These are phyloP conservation scores for Equus quagga DNA, from an alignment of 2,113 vertebrate genomes.

Conservation along the genomic window DNA sequence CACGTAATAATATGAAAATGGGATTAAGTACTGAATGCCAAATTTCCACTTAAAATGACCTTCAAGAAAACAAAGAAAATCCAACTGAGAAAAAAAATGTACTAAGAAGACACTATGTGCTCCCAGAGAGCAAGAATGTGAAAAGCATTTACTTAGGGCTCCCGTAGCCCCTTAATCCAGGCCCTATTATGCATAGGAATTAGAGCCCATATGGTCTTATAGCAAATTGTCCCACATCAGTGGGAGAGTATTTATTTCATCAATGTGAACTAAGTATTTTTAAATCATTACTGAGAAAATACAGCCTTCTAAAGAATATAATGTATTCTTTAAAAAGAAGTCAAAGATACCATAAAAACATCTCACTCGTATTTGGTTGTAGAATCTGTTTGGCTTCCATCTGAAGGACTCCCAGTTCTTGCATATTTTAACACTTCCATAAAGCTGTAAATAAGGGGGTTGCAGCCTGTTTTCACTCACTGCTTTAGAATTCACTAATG, in stretches of 20 bases:
- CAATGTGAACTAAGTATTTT: conserved; percentile 64
- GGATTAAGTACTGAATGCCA: neutral
- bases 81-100: neutral
- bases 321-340: conserved; percentile 21
- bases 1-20: neutral
- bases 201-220: conserved; percentile 37
- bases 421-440: conserved; percentile 67
- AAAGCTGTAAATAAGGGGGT: conserved; percentile 54
- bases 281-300: conserved; percentile 57
- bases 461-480: conserved; percentile 73
- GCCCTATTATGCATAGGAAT: conserved; percentile 8
- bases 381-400: conserved; percentile 50
- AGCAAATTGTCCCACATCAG: neutral
- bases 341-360: conserved; percentile 23
- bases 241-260: conserved; percentile 52
- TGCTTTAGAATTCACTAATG: conserved; percentile 79
- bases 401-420: conserved; percentile 41
- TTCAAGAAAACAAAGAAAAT: neutral
- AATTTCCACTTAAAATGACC: neutral
- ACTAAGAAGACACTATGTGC: neutral
- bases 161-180: conserved; percentile 48
- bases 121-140: neutral
- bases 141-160: conserved; percentile 39
- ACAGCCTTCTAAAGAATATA: neutral
- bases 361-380: neutral